phyloP scores from a whole-genome alignment of 2,113 vertebrate species.

The Hystrix cristata region DNA sequence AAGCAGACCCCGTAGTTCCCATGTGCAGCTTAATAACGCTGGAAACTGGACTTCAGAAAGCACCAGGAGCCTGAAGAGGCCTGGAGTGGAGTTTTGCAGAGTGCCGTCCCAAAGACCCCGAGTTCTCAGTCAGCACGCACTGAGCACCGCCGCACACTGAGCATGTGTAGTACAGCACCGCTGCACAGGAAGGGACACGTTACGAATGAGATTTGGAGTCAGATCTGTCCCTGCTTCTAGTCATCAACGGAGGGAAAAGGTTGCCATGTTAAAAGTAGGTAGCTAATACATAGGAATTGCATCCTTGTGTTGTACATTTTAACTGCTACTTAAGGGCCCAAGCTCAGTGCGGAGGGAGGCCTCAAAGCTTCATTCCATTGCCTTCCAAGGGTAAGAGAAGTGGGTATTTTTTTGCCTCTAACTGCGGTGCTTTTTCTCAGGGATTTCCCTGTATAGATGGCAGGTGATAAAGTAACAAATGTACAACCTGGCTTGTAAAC shows the following conservation, averaged over 20 bases:
- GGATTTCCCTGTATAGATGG: neutral
- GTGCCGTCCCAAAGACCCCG: neutral
- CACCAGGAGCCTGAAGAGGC: neutral
- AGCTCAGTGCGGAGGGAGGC: neutral
- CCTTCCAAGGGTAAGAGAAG: neutral
- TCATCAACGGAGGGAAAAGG: neutral
- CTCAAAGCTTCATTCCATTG: neutral
- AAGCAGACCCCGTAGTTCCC: neutral
- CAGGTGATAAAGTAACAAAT: neutral
- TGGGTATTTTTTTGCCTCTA: conserved; percentile 4
- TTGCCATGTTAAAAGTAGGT: neutral
- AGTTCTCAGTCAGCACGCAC: neutral
- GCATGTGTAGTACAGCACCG: neutral
- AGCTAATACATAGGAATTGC: neutral
- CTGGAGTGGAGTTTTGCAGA: neutral
- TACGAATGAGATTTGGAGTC: neutral
- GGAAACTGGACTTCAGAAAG: neutral
- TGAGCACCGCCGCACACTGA: neutral
- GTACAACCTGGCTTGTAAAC: neutral
- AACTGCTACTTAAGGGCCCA: neutral
- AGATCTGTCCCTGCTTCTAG: neutral
- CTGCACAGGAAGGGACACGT: neutral
- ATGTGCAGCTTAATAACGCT: neutral
- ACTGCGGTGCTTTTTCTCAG: neutral
- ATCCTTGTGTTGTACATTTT: neutral